A percentile compares a stretch with the other conserved stretches of the same genome.
Evolutionary conservation across 2,113 vertebrate species (phyloP).

Genomic region (Hippocampus mohnikei): DNA sequence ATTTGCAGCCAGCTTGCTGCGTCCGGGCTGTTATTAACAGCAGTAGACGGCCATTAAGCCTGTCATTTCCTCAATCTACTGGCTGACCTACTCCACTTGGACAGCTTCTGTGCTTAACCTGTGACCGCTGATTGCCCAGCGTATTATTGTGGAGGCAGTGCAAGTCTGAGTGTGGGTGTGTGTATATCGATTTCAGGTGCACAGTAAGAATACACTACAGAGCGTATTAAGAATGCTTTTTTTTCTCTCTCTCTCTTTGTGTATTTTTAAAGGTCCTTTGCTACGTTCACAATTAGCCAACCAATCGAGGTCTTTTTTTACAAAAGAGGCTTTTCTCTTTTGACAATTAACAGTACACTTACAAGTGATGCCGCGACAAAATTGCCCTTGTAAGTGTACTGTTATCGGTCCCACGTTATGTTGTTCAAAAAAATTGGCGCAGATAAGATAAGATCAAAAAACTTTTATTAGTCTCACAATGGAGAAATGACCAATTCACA

Average conservation of each 20-base stretch:
- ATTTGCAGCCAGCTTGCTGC: conserved; percentile 58
- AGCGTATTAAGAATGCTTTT: neutral
- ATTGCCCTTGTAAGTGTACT: too few species aligned
- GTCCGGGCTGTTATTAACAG: conserved; percentile 64
- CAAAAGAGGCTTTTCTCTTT: too few species aligned
- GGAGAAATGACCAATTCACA: too few species aligned
- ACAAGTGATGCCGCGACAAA: too few species aligned
- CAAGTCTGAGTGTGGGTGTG: neutral
- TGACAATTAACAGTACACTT: too few species aligned
- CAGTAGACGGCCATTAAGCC: conserved; percentile 66
- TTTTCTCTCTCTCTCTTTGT: neutral
- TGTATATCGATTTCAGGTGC: conserved; percentile 5
- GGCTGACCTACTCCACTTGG: conserved; percentile 61
- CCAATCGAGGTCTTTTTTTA: neutral
- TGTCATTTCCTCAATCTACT: conserved; percentile 57
- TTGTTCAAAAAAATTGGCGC: too few species aligned
- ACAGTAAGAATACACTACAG: neutral
- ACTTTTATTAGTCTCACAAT: too few species aligned
- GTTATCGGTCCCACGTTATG: too few species aligned
- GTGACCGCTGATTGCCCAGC: conserved; percentile 48
- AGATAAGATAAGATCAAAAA: too few species aligned
- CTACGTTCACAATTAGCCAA: neutral
- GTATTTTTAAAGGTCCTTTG: neutral
- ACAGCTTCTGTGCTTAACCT: conserved; percentile 63
- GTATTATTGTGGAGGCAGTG: conserved; percentile 15